phyloP scores from a whole-genome alignment of 2,888 invertebrate genomes.

The Drymonia ruficornis region DNA sequence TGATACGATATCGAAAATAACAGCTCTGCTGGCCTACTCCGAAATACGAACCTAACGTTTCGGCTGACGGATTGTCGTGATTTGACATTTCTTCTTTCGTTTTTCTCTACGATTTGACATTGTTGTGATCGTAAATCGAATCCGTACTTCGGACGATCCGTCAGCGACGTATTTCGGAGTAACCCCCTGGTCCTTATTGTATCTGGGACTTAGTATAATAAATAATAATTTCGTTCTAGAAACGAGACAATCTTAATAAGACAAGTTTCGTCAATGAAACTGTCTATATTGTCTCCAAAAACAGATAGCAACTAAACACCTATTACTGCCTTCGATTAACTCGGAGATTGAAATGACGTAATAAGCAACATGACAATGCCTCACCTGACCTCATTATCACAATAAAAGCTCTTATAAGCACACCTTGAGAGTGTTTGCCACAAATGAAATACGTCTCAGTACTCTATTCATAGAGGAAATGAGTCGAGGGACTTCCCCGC shows the following conservation, averaged over 20 bases:
- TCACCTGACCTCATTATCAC: constrained; percentile 23
- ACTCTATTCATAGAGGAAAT: constrained; percentile 36
- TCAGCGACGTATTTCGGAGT: too few relatives aligned
- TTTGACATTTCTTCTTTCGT: too few relatives aligned
- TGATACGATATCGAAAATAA: too few relatives aligned
- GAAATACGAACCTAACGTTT: too few relatives aligned
- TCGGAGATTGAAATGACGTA: constrained; percentile 26
- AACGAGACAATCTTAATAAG: not conserved
- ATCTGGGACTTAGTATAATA: constrained; percentile 6
- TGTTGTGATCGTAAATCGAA: too few relatives aligned
- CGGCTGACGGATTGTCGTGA: too few relatives aligned
- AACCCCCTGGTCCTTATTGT: not conserved
- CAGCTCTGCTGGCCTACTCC: too few relatives aligned
- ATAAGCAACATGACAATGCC: constrained; percentile 34
- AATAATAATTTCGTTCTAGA: constrained; percentile 2
- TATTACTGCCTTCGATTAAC: constrained; percentile 21
- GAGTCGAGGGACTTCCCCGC: constrained; percentile 15
- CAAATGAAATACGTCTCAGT: constrained; percentile 28
- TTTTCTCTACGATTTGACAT: too few relatives aligned
- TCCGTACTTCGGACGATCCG: too few relatives aligned
- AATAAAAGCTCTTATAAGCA: constrained; percentile 43
- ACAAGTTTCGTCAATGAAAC: constrained; percentile 15
- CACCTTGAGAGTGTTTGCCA: constrained; percentile 20
- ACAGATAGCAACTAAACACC: constrained; percentile 16
- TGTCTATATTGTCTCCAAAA: constrained; percentile 14